phyloP scores from a whole-genome alignment of 2,888 invertebrate species.

The Iselma pallidipennis region DNA sequence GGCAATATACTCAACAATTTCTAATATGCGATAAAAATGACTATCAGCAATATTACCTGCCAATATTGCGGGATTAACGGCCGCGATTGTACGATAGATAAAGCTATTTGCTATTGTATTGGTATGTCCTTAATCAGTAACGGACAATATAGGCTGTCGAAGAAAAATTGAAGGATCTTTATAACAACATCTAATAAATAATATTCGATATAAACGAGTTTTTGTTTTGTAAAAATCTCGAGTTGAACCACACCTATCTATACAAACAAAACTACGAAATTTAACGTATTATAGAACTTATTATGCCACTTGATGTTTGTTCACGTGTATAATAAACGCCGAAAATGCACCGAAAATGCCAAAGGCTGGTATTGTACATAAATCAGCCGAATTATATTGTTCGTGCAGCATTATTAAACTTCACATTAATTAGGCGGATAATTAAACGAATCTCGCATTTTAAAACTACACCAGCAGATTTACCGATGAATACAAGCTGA shows the following conservation, averaged over 20 bases:
- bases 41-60: conserved; percentile 52
- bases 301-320: not conserved
- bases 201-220: not conserved
- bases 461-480: conserved; percentile 35
- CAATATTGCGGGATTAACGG: conserved; percentile 55
- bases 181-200: not conserved
- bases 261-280: not conserved
- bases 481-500: conserved; percentile 7
- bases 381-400: conserved; percentile 38
- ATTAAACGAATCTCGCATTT: conserved; percentile 43
- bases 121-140: conserved; percentile 19
- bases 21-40: conserved; percentile 55
- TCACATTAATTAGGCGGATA: conserved; percentile 43
- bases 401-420: conserved; percentile 40
- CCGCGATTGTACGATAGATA: conserved; percentile 48
- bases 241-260: too few relatives aligned
- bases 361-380: conserved; percentile 24
- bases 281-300: too few relatives aligned
- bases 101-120: conserved; percentile 11
- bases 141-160: not conserved
- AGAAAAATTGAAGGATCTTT: conserved; percentile 2
- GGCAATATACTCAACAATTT: conserved; percentile 43
- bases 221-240: too few relatives aligned
- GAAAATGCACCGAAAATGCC: conserved; percentile 18
- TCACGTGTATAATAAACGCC: conserved; percentile 9